phyloP scores from a whole-genome alignment of 1,140 invertebrate species.

The Lepidurus apus region DNA sequence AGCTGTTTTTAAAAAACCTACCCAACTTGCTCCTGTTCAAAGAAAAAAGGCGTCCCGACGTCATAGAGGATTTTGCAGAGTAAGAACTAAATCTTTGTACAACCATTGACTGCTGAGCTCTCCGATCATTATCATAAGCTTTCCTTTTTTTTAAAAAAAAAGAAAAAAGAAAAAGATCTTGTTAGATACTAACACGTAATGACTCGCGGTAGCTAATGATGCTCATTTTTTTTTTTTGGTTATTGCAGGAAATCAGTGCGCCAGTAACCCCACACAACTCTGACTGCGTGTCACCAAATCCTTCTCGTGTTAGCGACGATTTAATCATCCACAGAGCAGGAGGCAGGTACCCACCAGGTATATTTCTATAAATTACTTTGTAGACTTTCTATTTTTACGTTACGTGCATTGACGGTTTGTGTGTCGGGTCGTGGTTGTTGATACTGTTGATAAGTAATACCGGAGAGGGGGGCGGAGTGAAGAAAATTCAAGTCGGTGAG shows the following conservation, averaged over 20 bases:
- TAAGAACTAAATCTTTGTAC: background rate
- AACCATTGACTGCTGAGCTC: too few relatives aligned
- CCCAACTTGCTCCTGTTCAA: background rate
- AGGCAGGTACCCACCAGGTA: conserved; percentile 1
- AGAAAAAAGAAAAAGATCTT: background rate
- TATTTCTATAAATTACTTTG: background rate
- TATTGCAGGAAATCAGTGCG: background rate
- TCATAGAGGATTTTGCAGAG: background rate
- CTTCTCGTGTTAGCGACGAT: background rate
- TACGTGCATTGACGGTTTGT: background rate
- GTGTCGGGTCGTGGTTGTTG: background rate
- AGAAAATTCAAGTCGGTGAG: background rate
- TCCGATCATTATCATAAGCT: too few relatives aligned
- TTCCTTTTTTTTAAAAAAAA: background rate
- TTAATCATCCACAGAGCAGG: background rate
- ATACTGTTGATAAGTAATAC: background rate
- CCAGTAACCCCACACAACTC: background rate
- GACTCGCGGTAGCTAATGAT: background rate
- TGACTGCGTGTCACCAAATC: background rate
- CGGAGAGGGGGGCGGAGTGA: background rate
- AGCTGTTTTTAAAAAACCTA: background rate
- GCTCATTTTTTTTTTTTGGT: background rate
- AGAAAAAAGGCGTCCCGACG: background rate
- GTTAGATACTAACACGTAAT: background rate
- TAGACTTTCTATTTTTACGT: background rate